Percentiles rank a stretch among this genome's conserved stretches.
Conservation (phyloP, 1,140 invertebrate species). For the Habropoda laboriosa region DNA sequence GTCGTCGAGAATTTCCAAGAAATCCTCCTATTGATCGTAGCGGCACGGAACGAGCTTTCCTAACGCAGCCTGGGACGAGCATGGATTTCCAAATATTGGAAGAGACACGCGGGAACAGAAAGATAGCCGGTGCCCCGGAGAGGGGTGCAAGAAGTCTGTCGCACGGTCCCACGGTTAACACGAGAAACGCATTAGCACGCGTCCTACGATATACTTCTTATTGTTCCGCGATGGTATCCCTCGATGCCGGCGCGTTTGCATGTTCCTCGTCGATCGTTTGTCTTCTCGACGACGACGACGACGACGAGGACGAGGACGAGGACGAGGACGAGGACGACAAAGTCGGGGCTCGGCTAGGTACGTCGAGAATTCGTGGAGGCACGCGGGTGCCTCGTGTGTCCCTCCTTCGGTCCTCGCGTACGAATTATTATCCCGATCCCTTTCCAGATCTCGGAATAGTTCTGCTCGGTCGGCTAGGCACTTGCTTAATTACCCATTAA, state of each 20-base stretch:
- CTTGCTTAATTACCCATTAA: slow-evolving; percentile 67
- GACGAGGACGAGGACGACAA: slow-evolving; percentile 19
- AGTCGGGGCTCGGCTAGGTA: slow-evolving; percentile 41
- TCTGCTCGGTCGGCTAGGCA: slow-evolving; percentile 34
- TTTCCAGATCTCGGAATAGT: slow-evolving; percentile 57
- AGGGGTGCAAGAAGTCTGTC: slow-evolving; percentile 29
- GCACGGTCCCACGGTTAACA: slow-evolving; percentile 69
- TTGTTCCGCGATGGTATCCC: slow-evolving; percentile 68
- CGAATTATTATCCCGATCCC: slow-evolving; percentile 65
- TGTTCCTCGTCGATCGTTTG: slow-evolving; percentile 68
- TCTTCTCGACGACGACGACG: slow-evolving; percentile 56
- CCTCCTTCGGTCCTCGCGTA: slow-evolving; percentile 6
- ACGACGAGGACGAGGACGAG: slow-evolving; percentile 43
- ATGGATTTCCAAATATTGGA: slow-evolving; percentile 72
- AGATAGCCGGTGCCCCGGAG: slow-evolving; percentile 10
- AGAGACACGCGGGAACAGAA: slow-evolving; percentile 42
- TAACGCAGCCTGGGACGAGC: slow-evolving; percentile 24
- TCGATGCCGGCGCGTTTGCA: slow-evolving; percentile 66
- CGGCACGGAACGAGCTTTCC: background rate
- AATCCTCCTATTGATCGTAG: background rate
- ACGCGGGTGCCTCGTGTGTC: slow-evolving; percentile 36
- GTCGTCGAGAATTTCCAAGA: slow-evolving; percentile 42
- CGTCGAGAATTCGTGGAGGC: slow-evolving; percentile 65
- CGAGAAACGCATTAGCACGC: slow-evolving; percentile 75
- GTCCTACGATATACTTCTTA: slow-evolving; percentile 73